These are phyloP conservation scores for Penelope pileata DNA, from an alignment of 2,113 vertebrate genomes.

Conservation along the genomic window DNA sequence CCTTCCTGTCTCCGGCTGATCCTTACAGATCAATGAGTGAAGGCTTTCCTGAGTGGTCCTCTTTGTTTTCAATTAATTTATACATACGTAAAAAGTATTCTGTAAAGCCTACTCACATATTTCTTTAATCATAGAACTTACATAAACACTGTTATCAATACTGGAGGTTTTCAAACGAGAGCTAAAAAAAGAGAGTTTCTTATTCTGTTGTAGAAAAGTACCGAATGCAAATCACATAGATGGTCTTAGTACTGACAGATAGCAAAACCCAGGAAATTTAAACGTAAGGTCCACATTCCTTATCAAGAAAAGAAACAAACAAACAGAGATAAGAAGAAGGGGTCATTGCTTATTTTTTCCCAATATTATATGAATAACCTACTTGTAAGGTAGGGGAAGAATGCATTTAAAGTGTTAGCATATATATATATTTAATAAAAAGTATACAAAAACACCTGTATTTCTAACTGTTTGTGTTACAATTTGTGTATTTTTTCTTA, in stretches of 20 bases:
- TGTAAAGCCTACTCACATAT: slow-evolving; percentile 43
- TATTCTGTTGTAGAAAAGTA: slow-evolving; percentile 35
- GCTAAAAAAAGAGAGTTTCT: background rate
- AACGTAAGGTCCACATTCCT: background rate
- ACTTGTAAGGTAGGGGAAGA: background rate
- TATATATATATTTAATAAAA: background rate
- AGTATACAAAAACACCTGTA: background rate
- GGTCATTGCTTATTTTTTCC: background rate
- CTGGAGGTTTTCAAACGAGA: slow-evolving; percentile 29
- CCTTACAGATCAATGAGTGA: background rate
- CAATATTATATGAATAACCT: background rate
- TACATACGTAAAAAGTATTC: slow-evolving; percentile 5
- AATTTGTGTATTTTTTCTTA: background rate
- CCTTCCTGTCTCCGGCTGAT: background rate
- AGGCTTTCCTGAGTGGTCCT: background rate
- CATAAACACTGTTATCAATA: slow-evolving; percentile 44
- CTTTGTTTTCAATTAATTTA: slow-evolving; percentile 18
- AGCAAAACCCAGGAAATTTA: background rate
- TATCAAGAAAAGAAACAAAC: background rate
- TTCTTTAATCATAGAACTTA: slow-evolving; percentile 56
- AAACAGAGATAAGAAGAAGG: background rate
- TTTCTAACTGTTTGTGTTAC: background rate
- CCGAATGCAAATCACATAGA: background rate
- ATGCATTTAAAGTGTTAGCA: background rate
- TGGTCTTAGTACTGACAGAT: background rate